phyloP scores from a whole-genome alignment of 2,888 invertebrate genomes.

The Amorpha juglandis region DNA sequence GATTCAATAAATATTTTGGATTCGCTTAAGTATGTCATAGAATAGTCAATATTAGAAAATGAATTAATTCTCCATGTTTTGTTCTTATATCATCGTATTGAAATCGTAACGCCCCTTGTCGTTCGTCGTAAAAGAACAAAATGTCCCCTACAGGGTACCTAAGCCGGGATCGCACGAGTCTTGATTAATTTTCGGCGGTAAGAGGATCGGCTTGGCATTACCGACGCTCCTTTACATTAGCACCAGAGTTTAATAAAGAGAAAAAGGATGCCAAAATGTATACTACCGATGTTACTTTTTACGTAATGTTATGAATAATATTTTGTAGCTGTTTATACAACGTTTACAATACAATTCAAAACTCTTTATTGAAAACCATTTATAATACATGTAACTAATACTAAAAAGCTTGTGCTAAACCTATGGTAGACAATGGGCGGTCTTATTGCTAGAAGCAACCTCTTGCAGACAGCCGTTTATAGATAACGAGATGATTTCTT shows the following conservation, averaged over 20 bases:
- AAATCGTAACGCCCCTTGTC: conserved; percentile 5
- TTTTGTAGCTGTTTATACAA: background rate
- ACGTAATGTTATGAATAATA: background rate
- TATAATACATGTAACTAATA: background rate
- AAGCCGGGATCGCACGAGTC: conserved; percentile 34
- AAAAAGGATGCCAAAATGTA: background rate
- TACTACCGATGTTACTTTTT: background rate
- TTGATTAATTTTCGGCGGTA: conserved; percentile 78
- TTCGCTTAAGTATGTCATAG: background rate
- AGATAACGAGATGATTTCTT: too few relatives aligned
- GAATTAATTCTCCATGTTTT: background rate
- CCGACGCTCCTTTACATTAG: conserved; percentile 30
- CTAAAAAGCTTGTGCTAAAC: too few relatives aligned
- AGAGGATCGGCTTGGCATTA: conserved; percentile 66
- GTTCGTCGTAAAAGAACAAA: conserved; percentile 6
- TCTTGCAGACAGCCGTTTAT: too few relatives aligned
- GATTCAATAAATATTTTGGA: too few relatives aligned
- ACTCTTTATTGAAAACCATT: too few relatives aligned
- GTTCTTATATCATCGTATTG: background rate
- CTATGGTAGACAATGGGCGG: too few relatives aligned
- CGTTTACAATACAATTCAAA: too few relatives aligned
- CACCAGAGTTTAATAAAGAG: background rate
- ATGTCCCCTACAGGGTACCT: conserved; percentile 38
- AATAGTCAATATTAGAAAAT: background rate
- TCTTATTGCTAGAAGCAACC: too few relatives aligned